These are phyloP conservation scores for Cheirogaleus major DNA, from an alignment of 2,797 vertebrate genomes.

Conservation along the genomic window DNA sequence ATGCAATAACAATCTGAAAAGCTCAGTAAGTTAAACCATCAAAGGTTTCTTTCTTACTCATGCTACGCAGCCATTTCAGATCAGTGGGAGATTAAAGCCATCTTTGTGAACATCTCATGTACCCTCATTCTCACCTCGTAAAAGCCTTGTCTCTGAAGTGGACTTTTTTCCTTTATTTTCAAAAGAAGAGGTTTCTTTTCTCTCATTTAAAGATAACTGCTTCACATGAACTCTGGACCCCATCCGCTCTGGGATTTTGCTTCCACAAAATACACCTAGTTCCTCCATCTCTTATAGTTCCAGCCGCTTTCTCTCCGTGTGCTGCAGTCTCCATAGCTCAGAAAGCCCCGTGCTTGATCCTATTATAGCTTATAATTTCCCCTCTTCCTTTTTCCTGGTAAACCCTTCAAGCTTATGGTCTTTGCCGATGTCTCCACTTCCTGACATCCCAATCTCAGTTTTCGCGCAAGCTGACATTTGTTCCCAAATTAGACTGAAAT, in stretches of 20 bases:
- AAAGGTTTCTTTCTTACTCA: neutral
- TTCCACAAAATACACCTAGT: conserved; percentile 3
- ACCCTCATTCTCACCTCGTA: conserved; percentile 45
- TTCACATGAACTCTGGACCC: conserved; percentile 44
- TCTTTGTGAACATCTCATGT: conserved; percentile 10
- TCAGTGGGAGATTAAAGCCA: conserved; percentile 34
- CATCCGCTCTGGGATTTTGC: conserved; percentile 14
- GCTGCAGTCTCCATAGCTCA: neutral
- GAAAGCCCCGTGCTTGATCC: neutral
- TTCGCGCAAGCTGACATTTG: neutral
- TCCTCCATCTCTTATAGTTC: neutral
- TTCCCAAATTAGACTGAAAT: neutral
- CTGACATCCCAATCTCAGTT: neutral
- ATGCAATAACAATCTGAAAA: conserved; percentile 42
- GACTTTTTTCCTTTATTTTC: conserved; percentile 23
- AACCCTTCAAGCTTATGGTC: neutral
- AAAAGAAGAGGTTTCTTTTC: conserved; percentile 53
- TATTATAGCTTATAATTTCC: neutral
- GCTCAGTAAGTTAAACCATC: conserved; percentile 38
- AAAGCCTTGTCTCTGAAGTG: conserved; percentile 36
- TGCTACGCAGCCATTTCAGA: conserved; percentile 14
- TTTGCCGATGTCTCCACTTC: neutral
- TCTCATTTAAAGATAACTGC: conserved; percentile 61
- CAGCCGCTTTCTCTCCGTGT: neutral
- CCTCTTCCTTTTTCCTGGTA: neutral